Conservation (phyloP, 1,140 invertebrate species). For the Pogonognathellus flavescens region DNA sequence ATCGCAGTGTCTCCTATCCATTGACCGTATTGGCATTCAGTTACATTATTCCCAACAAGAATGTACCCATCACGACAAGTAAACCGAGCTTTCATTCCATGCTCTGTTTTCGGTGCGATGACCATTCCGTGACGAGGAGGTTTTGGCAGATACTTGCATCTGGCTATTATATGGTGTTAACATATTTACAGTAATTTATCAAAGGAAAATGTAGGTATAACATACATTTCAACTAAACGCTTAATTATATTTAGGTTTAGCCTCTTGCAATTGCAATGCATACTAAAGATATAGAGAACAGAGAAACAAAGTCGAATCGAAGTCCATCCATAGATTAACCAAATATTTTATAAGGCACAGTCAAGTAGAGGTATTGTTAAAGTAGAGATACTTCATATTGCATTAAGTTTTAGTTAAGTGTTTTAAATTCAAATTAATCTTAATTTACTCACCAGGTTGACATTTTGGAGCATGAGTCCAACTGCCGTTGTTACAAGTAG, state of each 20-base stretch:
- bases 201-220: too few species aligned
- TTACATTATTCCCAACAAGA: slow-evolving; percentile 80
- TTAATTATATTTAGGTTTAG: too few species aligned
- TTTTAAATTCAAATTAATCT: slow-evolving; percentile 5
- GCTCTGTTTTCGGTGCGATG: slow-evolving; percentile 94
- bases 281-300: too few species aligned
- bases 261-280: too few species aligned
- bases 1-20: slow-evolving; percentile 88
- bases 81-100: slow-evolving; percentile 92
- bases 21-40: slow-evolving; percentile 89
- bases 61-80: slow-evolving; percentile 92
- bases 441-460: slow-evolving; percentile 78
- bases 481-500: slow-evolving; percentile 93
- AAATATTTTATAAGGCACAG: too few species aligned
- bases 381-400: too few species aligned
- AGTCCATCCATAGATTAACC: too few species aligned
- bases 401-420: too few species aligned
- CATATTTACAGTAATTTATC: neutral
- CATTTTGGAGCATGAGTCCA: slow-evolving; percentile 95
- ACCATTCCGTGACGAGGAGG: slow-evolving; percentile 92
- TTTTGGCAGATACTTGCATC: slow-evolving; percentile 90
- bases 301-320: too few species aligned
- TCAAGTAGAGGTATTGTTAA: too few species aligned
- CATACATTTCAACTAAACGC: too few species aligned
- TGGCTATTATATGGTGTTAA: slow-evolving; percentile 70